Evolutionary conservation across 2,113 vertebrate species (phyloP).

Genomic region (Nothoprocta perdicaria): DNA sequence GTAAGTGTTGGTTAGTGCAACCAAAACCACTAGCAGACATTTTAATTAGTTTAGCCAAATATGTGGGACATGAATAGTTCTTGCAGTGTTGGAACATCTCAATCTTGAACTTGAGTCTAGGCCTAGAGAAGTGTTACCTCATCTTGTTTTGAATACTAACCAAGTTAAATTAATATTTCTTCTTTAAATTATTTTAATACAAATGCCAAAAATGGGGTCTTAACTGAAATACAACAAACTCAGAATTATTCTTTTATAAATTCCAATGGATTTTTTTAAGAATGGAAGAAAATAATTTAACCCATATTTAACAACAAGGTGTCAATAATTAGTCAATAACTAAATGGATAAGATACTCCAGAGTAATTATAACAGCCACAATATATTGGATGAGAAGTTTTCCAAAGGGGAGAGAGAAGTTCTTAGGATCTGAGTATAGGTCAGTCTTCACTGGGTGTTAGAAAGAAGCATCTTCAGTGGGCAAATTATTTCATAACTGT

Average conservation of each 20-base stretch:
- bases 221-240: background rate
- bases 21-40: background rate
- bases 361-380: background rate
- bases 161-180: background rate
- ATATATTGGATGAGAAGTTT: background rate
- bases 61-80: background rate
- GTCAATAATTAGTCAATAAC: background rate
- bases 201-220: background rate
- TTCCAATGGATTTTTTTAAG: background rate
- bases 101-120: background rate
- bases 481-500: background rate
- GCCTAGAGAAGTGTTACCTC: background rate
- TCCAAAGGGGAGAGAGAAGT: accelerated
- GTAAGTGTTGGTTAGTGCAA: background rate
- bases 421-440: background rate
- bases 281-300: background rate
- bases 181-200: background rate
- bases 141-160: background rate
- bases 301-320: background rate
- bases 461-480: background rate
- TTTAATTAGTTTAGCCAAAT: background rate
- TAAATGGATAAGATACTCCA: background rate
- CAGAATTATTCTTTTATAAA: background rate
- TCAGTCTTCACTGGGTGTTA: background rate
- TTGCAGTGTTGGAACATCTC: background rate